Conservation (phyloP, 2,797 vertebrate genomes). For the Champsocephalus esox region DNA sequence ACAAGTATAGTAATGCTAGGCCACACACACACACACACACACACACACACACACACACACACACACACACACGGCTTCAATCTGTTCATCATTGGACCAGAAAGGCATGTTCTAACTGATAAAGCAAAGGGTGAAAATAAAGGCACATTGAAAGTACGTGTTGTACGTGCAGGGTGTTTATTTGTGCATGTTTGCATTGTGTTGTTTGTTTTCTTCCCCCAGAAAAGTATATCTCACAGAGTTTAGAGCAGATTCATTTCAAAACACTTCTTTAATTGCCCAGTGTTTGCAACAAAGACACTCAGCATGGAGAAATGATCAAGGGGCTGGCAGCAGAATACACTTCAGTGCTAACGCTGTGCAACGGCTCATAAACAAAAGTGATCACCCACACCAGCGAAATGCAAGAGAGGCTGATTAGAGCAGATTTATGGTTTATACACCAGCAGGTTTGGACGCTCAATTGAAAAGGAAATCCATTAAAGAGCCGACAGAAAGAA, state of each 20-base stretch:
- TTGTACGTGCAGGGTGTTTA: conserved; percentile 18
- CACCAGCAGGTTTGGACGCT: neutral
- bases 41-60: no score
- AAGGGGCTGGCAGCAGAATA: conserved; percentile 37
- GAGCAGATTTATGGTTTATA: conserved; percentile 30
- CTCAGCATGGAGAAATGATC: conserved; percentile 39
- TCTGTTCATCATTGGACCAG: conserved; percentile 72
- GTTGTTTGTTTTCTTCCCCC: conserved; percentile 24
- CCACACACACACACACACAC: no score
- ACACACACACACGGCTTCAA: conserved; percentile 34
- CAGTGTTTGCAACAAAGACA: conserved; percentile 41
- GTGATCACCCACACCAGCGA: conserved; percentile 37
- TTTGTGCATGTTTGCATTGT: conserved; percentile 30
- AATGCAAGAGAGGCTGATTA: conserved; percentile 39
- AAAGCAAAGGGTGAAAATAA: conserved; percentile 56
- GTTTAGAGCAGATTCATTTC: conserved; percentile 50
- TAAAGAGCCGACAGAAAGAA: conserved; percentile 2
- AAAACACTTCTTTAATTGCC: conserved; percentile 41
- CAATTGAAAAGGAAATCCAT: conserved; percentile 15
- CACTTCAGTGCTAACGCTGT: conserved; percentile 18
- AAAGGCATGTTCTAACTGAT: conserved; percentile 57
- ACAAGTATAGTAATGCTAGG: no score
- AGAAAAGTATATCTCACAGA: conserved; percentile 29
- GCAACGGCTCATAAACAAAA: conserved; percentile 46
- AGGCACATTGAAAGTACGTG: conserved; percentile 35